Evolutionary conservation across 2,888 invertebrate species (phyloP), one percentile per base, ranked within the genome.

Genomic region (Harpalus rubripes): DNA sequence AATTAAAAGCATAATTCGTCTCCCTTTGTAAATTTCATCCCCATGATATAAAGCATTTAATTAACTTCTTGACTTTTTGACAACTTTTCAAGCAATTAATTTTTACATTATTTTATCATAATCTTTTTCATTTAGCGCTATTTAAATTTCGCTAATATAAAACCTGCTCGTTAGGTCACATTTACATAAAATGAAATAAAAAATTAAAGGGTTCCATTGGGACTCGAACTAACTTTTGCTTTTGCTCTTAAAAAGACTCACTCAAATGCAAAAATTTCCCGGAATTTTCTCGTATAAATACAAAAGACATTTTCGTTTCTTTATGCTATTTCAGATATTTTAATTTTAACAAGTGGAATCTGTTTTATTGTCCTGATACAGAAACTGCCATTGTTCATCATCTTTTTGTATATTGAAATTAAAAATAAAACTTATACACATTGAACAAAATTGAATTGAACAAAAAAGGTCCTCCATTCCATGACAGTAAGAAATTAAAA

Each of bases 1-100:
- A 76, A 76, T 76, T 76, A 52, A 76, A 76, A 76, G 10, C 56
- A 76, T 76, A 76, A 76, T 76, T 76, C 76, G 26, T 76, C 56
- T 44, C 12, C 44, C 52, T 76, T 76, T 44, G 44, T 52, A 59
- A 78, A 58, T 59, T 58, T 58, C 32, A 32, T 78, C 58, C 32
- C 58, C 26, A 52, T 59, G 56, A 58, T 56, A 78, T 58, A 78
- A 78, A 58, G 56, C 58, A 78, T 78, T 78, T 78, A 78, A 78
- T 78, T 58, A 78, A 58, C 78, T 78, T 78, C 32, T 78, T 78
- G 78, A 78, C 78, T 78, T 78, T 76, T 78, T 56, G 78, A 58
- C 78, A 58, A 78, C 78, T 78, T 78, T 78, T 56, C 59, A 78
- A 58, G 78, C 78, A 78, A 78, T 78, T 78, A 58, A 56, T 78